Evolutionary conservation across 2,113 vertebrate genomes (phyloP).

Genomic region (Nothobranchius kuhntae): DNA sequence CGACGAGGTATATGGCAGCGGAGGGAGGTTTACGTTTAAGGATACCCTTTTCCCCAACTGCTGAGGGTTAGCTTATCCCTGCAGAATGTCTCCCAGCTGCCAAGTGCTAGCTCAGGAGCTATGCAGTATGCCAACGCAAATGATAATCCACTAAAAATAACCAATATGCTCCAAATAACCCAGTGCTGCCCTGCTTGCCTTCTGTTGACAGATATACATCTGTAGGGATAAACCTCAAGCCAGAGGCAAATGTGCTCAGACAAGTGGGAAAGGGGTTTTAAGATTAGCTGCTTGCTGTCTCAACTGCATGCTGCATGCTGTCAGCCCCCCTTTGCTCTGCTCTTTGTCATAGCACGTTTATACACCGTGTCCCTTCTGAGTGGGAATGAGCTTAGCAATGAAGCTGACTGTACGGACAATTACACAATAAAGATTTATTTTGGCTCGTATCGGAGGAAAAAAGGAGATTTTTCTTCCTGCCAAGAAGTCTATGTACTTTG

Average conservation of each 20-base stretch:
- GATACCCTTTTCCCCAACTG: constrained; percentile 49
- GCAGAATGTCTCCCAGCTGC: constrained; percentile 71
- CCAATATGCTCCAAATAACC: constrained; percentile 62
- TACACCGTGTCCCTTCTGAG: constrained; percentile 35
- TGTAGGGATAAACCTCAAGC: constrained; percentile 70
- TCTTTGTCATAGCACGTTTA: constrained; percentile 53
- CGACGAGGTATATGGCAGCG: constrained; percentile 53
- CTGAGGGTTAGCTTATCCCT: constrained; percentile 73
- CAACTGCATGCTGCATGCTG: constrained; percentile 34
- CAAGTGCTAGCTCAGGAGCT: constrained; percentile 62
- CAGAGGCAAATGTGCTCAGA: constrained; percentile 68
- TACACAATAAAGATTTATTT: constrained; percentile 46
- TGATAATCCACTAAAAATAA: constrained; percentile 76
- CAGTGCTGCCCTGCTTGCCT: constrained; percentile 54
- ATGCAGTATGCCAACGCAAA: constrained; percentile 56
- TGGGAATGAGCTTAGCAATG: constrained; percentile 37
- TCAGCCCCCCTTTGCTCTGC: constrained; percentile 59
- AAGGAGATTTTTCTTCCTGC: constrained; percentile 31
- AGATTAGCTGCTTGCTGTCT: constrained; percentile 69
- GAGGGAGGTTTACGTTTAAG: constrained; percentile 64
- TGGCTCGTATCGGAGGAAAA: constrained; percentile 35
- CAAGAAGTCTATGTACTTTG: constrained; percentile 33
- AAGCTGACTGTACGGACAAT: constrained; percentile 47
- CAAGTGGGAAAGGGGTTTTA: constrained; percentile 67
- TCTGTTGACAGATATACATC: constrained; percentile 75